Percentiles rank a stretch among this genome's conserved stretches.
Conservation (phyloP, 1,140 invertebrate species). For the Drosophila biarmipes region DNA sequence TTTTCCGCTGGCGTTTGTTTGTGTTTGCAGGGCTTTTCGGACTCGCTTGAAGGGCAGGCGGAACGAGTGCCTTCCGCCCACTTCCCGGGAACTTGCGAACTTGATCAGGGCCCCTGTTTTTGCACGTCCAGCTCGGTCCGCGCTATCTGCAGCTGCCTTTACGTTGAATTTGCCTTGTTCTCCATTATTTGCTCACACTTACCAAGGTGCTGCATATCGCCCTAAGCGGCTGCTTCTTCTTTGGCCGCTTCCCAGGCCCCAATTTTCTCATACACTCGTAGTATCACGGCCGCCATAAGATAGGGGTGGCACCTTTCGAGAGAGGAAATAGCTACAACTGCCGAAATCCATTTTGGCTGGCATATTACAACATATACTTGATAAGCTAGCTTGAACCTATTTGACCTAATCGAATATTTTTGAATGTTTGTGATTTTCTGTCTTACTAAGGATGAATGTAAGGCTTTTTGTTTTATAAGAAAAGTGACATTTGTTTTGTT, state of each 20-base stretch:
- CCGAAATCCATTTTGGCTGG: background rate
- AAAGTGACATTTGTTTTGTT: no score
- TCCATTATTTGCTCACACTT: constrained; percentile 32
- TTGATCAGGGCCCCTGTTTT: constrained; percentile 13
- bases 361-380: background rate
- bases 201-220: constrained; percentile 38
- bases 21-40: constrained; percentile 12
- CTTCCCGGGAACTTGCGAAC: constrained; percentile 11
- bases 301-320: constrained; percentile 2
- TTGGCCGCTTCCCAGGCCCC: constrained; percentile 12
- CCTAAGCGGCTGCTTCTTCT: constrained; percentile 20
- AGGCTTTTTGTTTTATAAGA: no score
- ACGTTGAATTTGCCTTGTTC: constrained; percentile 5
- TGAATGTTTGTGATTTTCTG: no score
- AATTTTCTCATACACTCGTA: constrained; percentile 8
- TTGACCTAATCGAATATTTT: no score
- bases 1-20: constrained; percentile 43
- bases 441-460: no score
- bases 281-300: background rate
- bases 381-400: no score
- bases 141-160: constrained; percentile 24
- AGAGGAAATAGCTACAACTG: background rate
- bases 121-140: constrained; percentile 19
- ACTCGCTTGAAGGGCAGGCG: constrained; percentile 63
- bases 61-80: constrained; percentile 19